These are phyloP conservation scores for Lycodopsis pacificus DNA, from an alignment of 2,797 vertebrate species.

Conservation along the genomic window DNA sequence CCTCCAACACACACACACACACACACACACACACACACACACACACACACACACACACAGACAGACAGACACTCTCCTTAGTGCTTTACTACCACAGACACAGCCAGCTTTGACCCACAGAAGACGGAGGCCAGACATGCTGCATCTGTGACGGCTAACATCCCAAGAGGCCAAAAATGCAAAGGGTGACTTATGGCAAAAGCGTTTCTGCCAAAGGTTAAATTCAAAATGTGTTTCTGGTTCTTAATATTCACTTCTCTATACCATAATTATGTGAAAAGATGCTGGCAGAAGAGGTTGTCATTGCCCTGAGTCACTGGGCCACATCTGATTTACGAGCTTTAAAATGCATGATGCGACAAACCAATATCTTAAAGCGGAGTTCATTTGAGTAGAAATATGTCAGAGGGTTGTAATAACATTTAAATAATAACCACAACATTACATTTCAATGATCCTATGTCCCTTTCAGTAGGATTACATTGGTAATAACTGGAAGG, in stretches of 20 bases:
- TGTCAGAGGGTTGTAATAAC: conserved; percentile 22
- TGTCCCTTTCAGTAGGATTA: conserved; percentile 16
- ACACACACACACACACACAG: conserved; percentile 31
- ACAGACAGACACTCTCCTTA: conserved; percentile 44
- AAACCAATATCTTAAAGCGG: conserved; percentile 1
- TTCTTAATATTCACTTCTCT: conserved; percentile 33
- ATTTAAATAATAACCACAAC: conserved; percentile 25
- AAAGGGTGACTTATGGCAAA: conserved; percentile 47
- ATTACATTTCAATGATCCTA: not conserved
- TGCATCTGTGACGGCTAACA: conserved; percentile 59
- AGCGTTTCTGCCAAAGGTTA: conserved; percentile 53
- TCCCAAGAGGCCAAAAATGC: conserved; percentile 56
- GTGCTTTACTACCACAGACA: conserved; percentile 58
- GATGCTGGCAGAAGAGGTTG: conserved; percentile 9
- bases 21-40: conserved; percentile 39
- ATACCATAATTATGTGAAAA: conserved; percentile 19
- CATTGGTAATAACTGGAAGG: not conserved
- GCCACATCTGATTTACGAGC: not conserved
- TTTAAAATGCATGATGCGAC: not conserved
- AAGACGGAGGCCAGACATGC: conserved; percentile 62
- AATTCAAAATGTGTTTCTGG: conserved; percentile 44
- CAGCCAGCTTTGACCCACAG: conserved; percentile 69
- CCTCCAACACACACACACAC: conserved; percentile 44
- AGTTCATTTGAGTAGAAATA: conserved; percentile 5
- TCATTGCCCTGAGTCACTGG: conserved; percentile 16